Base-by-base conservation (phyloP, 2,888 invertebrate genomes). In the Athripsodes cinereus region DNA sequence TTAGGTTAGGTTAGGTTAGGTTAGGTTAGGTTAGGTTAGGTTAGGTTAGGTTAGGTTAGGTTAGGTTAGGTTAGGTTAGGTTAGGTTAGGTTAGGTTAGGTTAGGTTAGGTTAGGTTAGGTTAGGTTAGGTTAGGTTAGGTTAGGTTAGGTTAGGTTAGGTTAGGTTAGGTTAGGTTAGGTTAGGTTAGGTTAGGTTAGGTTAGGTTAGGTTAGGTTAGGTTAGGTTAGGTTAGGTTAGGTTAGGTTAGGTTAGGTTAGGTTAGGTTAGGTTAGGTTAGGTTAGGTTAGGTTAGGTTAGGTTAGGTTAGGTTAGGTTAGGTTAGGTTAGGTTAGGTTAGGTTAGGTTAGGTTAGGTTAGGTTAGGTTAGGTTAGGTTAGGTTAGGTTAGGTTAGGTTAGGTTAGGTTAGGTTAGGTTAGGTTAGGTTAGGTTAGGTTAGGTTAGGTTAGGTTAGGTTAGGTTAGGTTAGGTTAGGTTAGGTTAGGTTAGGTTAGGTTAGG, bases 381-480 rank as follows among this genome's bases (percentile, higher is more conserved):
- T 61, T 61, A 59, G 61, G 61, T 61, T 61, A 57, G 59, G 61
- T 62, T 62, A 59, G 62, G 62, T 59, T 59, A 55, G 57, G 59
- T 62, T 62, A 57, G 62, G 62, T 59, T 61, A 57, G 59, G 61
- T 61, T 61, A 59, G 61, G 61, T 61, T 61, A 57, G 59, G 61
- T 61, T 61, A 59, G 62, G 62, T 62, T 62, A 57, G 59, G 62
- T 62, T 62, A 59, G 62, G 62, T 62, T 62, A 57, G 59, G 62
- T 62, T 62, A 59, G 62, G 62, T 62, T 61, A 55, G 59, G 59
- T 63, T 61, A 56, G 59, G 61, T 63, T 63, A 56, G 59, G 60
- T 61, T 63, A 57, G 59, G 60, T 63, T 61, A 57, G 61, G 61
- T 63, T 61, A 58, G 61, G 63, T 63, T 61, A 52, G 60, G 60